Base-by-base conservation (phyloP, 2,888 invertebrate species). In the Cacoxenus indagator region DNA sequence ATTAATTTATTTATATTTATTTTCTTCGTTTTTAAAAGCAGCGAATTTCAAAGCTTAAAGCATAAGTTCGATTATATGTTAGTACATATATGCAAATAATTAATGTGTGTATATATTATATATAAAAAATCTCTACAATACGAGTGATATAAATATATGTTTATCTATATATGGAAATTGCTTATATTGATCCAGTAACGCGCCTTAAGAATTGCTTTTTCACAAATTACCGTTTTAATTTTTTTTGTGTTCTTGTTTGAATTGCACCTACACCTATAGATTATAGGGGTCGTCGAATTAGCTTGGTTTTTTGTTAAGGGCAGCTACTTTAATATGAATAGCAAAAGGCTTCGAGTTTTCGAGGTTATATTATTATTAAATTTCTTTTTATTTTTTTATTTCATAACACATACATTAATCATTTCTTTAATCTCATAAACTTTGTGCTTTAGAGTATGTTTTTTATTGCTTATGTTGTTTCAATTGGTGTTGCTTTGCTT, bases 121-220 rank as follows among this genome's bases (percentile, higher is more conserved):
- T 48, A 68, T 64, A 64, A 55, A 51, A 45, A 14, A 37, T 37
- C 37, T 37, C 59, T n/a, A n/a, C n/a, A n/a, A n/a, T n/a, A n/a
- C n/a, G 67, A 22, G 67, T 64, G 69, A 65, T 71, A 37, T 31
- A 31, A 67, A 65, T 68, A 69, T 81, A 70, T 78, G 71, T 54
- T 55, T 69, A 68, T 67, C 71, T 73, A 76, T 76, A 76, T 82
- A 82, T 78, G 81, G 78, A 75, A 78, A 78, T 81, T 83, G 81
- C 77, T 76, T 78, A 80, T 75, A 68, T 80, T 81, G 69, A 78
- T 69, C 78, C 51, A 51, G 9, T 22, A 54, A 54, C 14, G 37
- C 37, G 54, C 22, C 54, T 14, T 4, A 26, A 54, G 67, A 77
- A 79, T 46, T 73, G 73, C 75, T 70, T 74, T 70, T 70, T 71